phyloP scores from a whole-genome alignment of 1,140 invertebrate genomes.

The Aphaenogaster rudis region DNA sequence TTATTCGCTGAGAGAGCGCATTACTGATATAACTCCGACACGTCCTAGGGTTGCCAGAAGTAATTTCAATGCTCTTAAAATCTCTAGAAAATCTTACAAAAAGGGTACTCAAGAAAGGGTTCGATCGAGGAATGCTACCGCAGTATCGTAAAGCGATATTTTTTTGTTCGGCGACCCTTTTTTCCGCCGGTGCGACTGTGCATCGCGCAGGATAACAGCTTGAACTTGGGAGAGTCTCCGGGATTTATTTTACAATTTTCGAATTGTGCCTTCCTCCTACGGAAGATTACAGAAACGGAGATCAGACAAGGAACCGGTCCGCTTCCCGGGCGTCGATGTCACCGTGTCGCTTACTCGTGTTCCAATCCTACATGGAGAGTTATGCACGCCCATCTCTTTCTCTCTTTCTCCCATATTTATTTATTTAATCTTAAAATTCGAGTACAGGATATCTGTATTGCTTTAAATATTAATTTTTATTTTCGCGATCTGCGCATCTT shows the following conservation, averaged over 20 bases:
- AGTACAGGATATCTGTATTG: neutral
- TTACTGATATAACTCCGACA: neutral
- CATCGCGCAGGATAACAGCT: conserved; percentile 19
- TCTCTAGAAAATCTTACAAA: conserved; percentile 28
- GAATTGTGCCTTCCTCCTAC: conserved; percentile 58
- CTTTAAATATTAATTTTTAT: neutral
- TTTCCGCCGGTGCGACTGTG: neutral
- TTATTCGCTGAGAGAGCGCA: neutral
- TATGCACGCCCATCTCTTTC: neutral
- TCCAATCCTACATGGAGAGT: conserved; percentile 16
- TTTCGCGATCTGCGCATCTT: neutral
- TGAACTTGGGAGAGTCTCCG: neutral
- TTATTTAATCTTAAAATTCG: conserved; percentile 36
- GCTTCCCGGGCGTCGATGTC: conserved; percentile 60
- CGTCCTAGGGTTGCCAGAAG: neutral
- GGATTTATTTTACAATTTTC: conserved; percentile 70
- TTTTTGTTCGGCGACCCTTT: conserved; percentile 42
- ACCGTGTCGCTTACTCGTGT: conserved; percentile 24
- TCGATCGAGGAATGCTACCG: conserved; percentile 28
- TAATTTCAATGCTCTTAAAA: conserved; percentile 10
- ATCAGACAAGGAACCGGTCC: conserved; percentile 69
- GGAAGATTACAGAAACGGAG: conserved; percentile 62
- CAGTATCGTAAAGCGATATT: conserved; percentile 35
- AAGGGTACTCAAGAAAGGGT: neutral
- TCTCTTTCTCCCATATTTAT: neutral